Percentiles rank a stretch among this genome's conserved stretches.
These are phyloP conservation scores for Sciurus carolinensis DNA, from an alignment of 2,797 vertebrate genomes.

Conservation along the genomic window DNA sequence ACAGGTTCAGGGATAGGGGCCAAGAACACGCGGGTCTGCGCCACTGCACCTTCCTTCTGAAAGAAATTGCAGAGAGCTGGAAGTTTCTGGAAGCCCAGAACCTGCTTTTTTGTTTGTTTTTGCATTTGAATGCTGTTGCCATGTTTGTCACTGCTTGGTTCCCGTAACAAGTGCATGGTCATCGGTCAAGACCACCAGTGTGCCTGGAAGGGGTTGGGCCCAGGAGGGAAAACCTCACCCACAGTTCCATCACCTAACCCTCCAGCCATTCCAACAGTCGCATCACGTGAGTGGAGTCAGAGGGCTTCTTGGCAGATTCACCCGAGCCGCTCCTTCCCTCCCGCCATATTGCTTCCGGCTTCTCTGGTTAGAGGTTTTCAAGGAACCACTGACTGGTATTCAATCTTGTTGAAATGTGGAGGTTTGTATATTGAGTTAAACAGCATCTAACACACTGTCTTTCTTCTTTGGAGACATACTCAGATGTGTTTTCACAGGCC, in stretches of 20 bases:
- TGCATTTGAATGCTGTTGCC: not conserved
- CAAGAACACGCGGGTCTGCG: not conserved
- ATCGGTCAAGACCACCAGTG: not conserved
- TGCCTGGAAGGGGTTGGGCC: not conserved
- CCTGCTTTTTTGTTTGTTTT: not conserved
- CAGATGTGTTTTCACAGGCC: not conserved
- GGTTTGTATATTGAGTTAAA: constrained; percentile 16
- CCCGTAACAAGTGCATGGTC: not conserved
- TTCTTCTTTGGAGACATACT: not conserved
- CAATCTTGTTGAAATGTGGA: not conserved
- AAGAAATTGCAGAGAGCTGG: not conserved
- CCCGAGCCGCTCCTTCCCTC: not conserved
- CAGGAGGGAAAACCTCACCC: not conserved
- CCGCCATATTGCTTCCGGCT: not conserved
- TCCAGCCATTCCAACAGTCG: not conserved
- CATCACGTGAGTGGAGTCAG: not conserved
- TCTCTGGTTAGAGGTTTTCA: not conserved
- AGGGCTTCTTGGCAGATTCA: not conserved
- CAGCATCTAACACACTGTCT: not conserved
- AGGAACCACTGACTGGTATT: not conserved
- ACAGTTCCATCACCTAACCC: not conserved
- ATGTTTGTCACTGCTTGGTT: not conserved
- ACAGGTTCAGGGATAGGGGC: not conserved
- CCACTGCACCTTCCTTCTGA: not conserved
- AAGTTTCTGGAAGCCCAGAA: not conserved